Base-by-base conservation (phyloP, 2,797 vertebrate species). In the Parauchenoglanis ngamensis region DNA sequence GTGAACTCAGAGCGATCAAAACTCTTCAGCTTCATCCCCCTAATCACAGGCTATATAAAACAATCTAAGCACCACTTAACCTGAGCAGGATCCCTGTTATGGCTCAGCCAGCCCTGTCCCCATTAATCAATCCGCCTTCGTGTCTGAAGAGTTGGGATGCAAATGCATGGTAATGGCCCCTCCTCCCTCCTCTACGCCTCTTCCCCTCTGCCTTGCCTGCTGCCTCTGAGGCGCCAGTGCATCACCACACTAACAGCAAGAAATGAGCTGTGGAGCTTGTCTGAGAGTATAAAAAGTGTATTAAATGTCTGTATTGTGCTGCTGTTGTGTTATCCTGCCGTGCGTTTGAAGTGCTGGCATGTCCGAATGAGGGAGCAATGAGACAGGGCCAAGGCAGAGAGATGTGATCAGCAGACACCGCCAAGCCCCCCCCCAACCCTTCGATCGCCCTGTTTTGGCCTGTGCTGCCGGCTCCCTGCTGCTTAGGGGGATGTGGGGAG, bases 21-120 rank as follows among this genome's bases (percentile, higher is more conserved):
- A 94, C 94, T 93, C 92, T 94, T 92, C 91, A 88, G 94, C 94
- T 92, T 94, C 94, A 93, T 94, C 93, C 92, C 91, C 93, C 85
- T 96, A 96, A 96, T 96, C 95, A 95, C 90, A 91, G 93, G 91
- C 93, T 92, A 92, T 95, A 95, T 95, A 94, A 96, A 95, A 96
- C 94, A 95, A 96, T 96, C 94, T 95, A 94, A 95, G 95, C 95
- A 95, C 94, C 95, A 95, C 94, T 96, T 96, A 96, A 96, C 95
- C 94, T 95, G 95, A 88, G 92, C 92, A 90, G 92, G 89, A 92
- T 93, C 92, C 93, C 92, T 95, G 96, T 95, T 95, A 94, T 92
- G 93, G 92, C 94, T 95, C 92, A 93, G 93, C 94, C 94, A 95
- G 94, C 94, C 95, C 94, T 96, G 95, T 96, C 96, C 96, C 94